Evolutionary conservation across 2,888 invertebrate species (phyloP), one percentile per base, ranked within the genome.

Genomic region (Baronia brevicornis): DNA sequence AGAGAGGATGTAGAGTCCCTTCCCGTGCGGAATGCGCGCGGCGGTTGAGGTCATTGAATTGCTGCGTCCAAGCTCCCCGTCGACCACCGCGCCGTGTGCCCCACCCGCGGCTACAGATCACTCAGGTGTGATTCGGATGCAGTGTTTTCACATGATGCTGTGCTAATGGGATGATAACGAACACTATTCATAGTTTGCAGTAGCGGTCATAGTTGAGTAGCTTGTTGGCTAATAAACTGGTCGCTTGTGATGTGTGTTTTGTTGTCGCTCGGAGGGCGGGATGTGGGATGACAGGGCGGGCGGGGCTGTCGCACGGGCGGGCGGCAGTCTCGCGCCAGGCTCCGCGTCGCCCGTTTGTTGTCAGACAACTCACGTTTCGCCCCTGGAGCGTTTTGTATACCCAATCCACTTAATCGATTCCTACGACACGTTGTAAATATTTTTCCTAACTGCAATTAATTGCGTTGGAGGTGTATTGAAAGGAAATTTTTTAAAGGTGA

Each of bases 251-350:
- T 72, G 59, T 70, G 78, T 77, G 80, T 79, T 80, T 77, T 74
- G 80, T 73, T 80, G 60, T 64, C 59, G 65, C 53, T 55, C 54
- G 64, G 55, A 33, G 26, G 27, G 30, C 30, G 22, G 26, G 22
- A 54, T 48, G 55, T 56, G 52, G 51, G 60, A 60, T 48, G 59
- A 59, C 50, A 59, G 60, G 63, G 60, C 56, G 62, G 54, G 51
- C 49, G 54, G 64, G 70, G 72, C 67, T 72, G 49, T 34, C 44
- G 39, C 45, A 48, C 40, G 40, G 41, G 21, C 19, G 33, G 33
- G 66, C 66, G 68, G 70, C 78, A 79, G 84, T 80, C 70, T 71
- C 82, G 84, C 75, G 84, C 67, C 63, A 74, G 71, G 74, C 80
- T 77, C 70, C 71, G 75, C 58, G 56, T 47, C 66, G 75, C 67